Base-by-base conservation (phyloP, 2,113 vertebrate genomes). In the Aphyosemion australe region DNA sequence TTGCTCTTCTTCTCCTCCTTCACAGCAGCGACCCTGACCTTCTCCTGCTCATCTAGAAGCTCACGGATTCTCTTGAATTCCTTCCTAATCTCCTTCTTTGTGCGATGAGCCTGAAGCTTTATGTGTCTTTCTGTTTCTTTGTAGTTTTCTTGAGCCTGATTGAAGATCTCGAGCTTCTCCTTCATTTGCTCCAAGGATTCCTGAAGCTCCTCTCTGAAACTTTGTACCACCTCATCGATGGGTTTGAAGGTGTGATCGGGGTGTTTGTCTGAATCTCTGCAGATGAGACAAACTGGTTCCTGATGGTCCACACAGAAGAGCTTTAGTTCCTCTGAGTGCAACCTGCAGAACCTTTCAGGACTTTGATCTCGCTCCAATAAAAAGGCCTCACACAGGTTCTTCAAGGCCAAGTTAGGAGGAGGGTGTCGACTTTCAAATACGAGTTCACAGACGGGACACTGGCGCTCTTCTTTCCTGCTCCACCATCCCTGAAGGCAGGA, bases 221-320 rank as follows among this genome's bases (percentile, higher is more conserved):
- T 13, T 31, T 26, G 7, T 15, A 6, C 21, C 3, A 18, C 21
- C 31, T 52, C 50, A 7, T 15, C 26, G 21, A 52, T 31, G 21
- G 50, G 21, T 9, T 21, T 52, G 21, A 52, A 52, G 5, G 7
- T 52, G 50, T 52, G 50, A 2, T 31, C 6, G 26, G 21, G 1
- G 8, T 52, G 50, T 52, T 15, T 52, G 8, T 31, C 50, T 16
- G 50, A 52, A 8, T 52, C 50, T 8, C 50, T 52, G 50, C 14
- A 32, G 50, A 31, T 15, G 21, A 52, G 50, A 31, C 50, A 52
- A 3, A 15, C 14, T 4, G 50, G 21, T 26, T 52, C 21, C 50
- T 52, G 12, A 16, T 52, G 50, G 12, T 52, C 50, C 50, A 52
- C 12, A 31, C 49, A 51, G 49, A 51, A 26, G 20, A 51, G 49